Conservation (phyloP, 1,140 invertebrate species). For the Augochlora pura region DNA sequence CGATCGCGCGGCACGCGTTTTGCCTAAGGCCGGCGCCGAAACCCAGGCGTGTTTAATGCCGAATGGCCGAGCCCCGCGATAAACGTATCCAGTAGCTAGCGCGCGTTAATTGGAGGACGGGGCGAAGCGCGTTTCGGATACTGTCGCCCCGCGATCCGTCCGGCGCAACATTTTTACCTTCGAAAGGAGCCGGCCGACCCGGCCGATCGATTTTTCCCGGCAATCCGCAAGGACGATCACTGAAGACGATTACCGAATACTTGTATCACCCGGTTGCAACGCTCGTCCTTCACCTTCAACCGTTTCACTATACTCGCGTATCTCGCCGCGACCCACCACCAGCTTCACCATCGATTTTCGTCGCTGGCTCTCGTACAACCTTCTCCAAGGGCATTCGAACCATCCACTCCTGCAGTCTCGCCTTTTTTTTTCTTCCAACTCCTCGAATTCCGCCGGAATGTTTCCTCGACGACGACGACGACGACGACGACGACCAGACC, state of each 20-base stretch:
- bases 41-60: too few species aligned
- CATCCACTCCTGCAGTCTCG: slow-evolving; percentile 2
- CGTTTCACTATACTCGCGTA: slow-evolving; percentile 53
- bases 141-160: not conserved
- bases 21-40: too few species aligned
- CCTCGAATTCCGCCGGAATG: not conserved
- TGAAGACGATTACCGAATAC: slow-evolving; percentile 58
- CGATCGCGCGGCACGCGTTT: too few species aligned
- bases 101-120: too few species aligned
- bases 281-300: slow-evolving; percentile 64
- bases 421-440: not conserved
- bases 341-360: slow-evolving; percentile 63
- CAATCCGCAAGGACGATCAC: slow-evolving; percentile 57
- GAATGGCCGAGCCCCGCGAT: too few species aligned
- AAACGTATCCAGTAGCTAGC: too few species aligned
- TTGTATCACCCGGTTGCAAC: slow-evolving; percentile 54
- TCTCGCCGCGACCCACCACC: slow-evolving; percentile 54
- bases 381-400: slow-evolving; percentile 37
- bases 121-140: not conserved
- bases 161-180: not conserved
- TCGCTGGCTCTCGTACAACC: slow-evolving; percentile 43
- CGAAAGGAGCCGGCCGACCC: not conserved
- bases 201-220: slow-evolving; percentile 52
- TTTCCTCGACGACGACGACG: too few species aligned
- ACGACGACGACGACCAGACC: too few species aligned